Percentiles rank a stretch among this genome's conserved stretches.
Conservation (phyloP, 2,797 vertebrate species). For the Cossypha niveicapilla region DNA sequence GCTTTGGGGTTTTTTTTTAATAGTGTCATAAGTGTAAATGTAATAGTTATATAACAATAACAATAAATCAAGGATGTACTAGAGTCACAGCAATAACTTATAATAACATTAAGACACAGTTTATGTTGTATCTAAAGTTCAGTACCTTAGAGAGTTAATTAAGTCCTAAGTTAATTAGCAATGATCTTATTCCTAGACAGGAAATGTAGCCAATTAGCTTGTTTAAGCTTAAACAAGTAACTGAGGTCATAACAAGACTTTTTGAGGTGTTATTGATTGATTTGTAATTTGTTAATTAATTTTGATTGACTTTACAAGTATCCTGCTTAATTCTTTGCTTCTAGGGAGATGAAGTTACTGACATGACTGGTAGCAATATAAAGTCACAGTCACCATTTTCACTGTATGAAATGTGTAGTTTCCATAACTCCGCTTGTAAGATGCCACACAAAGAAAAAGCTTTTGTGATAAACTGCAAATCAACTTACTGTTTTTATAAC, state of each 20-base stretch:
- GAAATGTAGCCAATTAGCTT: constrained; percentile 68
- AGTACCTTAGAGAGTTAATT: constrained; percentile 77
- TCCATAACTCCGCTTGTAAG: background rate
- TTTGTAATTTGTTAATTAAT: constrained; percentile 71
- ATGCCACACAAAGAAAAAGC: background rate
- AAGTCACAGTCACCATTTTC: background rate
- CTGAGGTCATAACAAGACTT: constrained; percentile 67
- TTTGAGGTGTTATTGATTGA: constrained; percentile 65
- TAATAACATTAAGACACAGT: constrained; percentile 62
- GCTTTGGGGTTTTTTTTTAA: constrained; percentile 5
- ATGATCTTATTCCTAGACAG: constrained; percentile 71
- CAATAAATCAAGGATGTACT: constrained; percentile 56
- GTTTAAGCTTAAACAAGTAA: constrained; percentile 71
- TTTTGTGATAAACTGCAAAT: background rate
- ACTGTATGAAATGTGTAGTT: background rate
- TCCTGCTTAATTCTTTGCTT: constrained; percentile 28
- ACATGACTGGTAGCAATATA: background rate
- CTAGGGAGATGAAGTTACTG: background rate
- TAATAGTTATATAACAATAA: constrained; percentile 62
- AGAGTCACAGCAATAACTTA: constrained; percentile 56
- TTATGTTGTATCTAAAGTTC: constrained; percentile 70
- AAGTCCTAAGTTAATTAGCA: constrained; percentile 75
- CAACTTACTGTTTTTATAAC: background rate
- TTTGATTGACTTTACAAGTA: constrained; percentile 68
- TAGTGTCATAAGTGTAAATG: constrained; percentile 38